Evolutionary conservation across 2,113 vertebrate species (phyloP).

Genomic region (Ellobius talpinus): DNA sequence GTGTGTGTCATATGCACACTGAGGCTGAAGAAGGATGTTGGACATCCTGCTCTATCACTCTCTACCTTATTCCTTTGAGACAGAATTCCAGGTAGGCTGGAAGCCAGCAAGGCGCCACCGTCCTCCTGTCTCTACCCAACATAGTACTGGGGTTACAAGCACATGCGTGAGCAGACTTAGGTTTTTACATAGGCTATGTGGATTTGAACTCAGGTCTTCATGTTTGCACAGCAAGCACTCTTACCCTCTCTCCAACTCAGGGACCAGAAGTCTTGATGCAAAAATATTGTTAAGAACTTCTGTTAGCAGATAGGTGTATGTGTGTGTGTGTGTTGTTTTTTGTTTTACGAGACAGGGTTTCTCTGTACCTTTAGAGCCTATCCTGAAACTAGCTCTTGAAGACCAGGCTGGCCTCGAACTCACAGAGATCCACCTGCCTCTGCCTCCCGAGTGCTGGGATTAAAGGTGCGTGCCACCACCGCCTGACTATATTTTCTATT

Average conservation of each 20-base stretch:
- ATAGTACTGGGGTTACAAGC: neutral
- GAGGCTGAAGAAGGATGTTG: neutral
- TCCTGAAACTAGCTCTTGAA: too few relatives aligned
- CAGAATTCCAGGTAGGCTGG: neutral
- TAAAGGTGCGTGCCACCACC: too few relatives aligned
- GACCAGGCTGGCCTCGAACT: too few relatives aligned
- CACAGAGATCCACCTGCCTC: too few relatives aligned
- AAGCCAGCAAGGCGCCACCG: neutral
- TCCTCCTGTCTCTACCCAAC: neutral
- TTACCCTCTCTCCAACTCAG: neutral
- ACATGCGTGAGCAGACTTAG: neutral
- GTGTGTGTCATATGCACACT: neutral
- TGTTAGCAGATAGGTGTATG: neutral
- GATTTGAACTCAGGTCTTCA: neutral
- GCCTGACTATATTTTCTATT: neutral
- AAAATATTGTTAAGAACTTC: conserved; percentile 30
- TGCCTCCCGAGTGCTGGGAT: too few relatives aligned
- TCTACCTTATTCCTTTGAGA: neutral
- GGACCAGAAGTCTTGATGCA: neutral
- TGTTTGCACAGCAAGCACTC: neutral
- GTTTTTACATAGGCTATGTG: neutral
- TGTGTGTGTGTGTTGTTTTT: too few relatives aligned
- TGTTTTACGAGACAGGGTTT: too few relatives aligned
- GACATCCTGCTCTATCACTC: too few relatives aligned
- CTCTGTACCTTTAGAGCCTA: too few relatives aligned